Conservation (phyloP, 2,113 vertebrate genomes). For the Rattus rattus region DNA sequence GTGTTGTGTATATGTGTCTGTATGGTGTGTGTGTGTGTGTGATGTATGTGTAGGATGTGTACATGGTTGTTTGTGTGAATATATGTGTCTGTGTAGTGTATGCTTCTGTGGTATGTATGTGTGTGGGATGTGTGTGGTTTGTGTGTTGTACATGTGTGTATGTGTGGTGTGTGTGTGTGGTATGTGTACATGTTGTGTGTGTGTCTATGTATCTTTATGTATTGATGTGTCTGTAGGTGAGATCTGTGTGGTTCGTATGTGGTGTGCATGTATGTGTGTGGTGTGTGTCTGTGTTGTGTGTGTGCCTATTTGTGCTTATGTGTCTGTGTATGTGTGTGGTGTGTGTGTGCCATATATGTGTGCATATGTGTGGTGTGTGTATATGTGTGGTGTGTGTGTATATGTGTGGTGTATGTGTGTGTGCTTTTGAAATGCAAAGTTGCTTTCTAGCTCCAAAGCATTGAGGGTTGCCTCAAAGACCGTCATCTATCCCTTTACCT, state of each 20-base stretch:
- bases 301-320: neutral
- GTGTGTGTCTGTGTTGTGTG: neutral
- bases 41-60: neutral
- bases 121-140: no score
- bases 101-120: no score
- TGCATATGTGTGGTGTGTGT: neutral
- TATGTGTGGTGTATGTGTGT: neutral
- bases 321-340: neutral
- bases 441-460: conserved; percentile 1
- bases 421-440: neutral
- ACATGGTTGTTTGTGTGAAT: neutral
- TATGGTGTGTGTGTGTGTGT: neutral
- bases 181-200: neutral
- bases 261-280: neutral
- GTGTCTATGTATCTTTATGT: neutral
- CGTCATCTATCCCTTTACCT: neutral
- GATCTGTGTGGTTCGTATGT: neutral
- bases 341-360: neutral
- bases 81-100: no score
- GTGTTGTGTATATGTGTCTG: neutral
- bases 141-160: neutral
- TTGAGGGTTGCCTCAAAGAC: neutral
- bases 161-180: neutral
- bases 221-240: neutral
- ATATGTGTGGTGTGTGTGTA: neutral